phyloP scores from a whole-genome alignment of 2,113 vertebrate genomes.

The Bubalus kerabau region DNA sequence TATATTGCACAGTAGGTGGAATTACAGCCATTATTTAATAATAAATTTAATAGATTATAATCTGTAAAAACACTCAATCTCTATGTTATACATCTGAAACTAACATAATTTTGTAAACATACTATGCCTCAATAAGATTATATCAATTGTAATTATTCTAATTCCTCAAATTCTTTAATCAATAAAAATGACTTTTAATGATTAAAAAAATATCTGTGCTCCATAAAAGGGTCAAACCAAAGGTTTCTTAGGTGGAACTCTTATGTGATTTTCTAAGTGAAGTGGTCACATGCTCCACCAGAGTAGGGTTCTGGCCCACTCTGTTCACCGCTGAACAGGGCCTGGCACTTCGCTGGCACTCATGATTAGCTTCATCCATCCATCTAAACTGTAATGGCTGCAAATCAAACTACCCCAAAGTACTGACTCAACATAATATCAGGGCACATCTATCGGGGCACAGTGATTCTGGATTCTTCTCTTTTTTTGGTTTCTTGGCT shows the following conservation, averaged over 20 bases:
- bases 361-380: neutral
- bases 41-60: neutral
- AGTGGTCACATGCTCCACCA: accelerated
- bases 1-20: neutral
- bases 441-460: accelerated
- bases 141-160: neutral
- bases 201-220: neutral
- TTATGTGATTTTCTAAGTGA: neutral
- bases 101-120: neutral
- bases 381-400: no score
- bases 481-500: neutral
- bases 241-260: neutral
- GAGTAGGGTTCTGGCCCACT: neutral
- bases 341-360: neutral
- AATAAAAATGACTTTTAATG: neutral
- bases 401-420: neutral
- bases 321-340: neutral
- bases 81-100: neutral
- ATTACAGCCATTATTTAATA: neutral
- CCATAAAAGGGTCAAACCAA: neutral
- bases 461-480: neutral
- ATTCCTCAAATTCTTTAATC: neutral
- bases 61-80: neutral
- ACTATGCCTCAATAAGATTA: neutral
- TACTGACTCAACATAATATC: accelerated